phyloP scores from a whole-genome alignment of 2,888 invertebrate genomes.

The Leptopterna dolabrata region DNA sequence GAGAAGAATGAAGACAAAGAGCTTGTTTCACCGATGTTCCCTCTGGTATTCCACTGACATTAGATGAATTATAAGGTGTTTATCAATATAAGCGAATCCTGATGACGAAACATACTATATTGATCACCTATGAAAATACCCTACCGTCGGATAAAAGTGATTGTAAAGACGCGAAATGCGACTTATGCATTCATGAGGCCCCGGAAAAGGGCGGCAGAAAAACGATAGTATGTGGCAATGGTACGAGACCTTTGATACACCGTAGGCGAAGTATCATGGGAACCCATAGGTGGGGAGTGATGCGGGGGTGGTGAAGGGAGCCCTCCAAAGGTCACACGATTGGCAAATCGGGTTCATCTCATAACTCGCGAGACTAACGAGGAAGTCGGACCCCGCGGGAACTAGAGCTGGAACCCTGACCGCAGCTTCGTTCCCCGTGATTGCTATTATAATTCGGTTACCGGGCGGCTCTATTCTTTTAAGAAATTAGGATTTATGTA shows the following conservation, averaged over 20 bases:
- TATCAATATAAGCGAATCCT: no score
- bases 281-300: not conserved
- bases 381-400: not conserved
- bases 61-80: no score
- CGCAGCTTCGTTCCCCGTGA: not conserved
- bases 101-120: no score
- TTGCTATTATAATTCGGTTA: not conserved
- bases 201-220: not conserved
- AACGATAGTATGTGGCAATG: conserved; percentile 17
- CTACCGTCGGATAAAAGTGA: not conserved
- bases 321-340: conserved; percentile 5
- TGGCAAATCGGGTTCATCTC: conserved; percentile 31
- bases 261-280: conserved; percentile 5
- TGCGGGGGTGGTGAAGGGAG: conserved; percentile 9
- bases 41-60: no score
- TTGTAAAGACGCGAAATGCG: not conserved
- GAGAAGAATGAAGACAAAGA: no score
- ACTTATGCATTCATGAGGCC: conserved; percentile 21
- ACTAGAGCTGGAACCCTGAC: not conserved
- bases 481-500: no score
- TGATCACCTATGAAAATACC: no score
- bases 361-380: conserved; percentile 9
- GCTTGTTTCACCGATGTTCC: no score
- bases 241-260: not conserved
- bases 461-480: not conserved